Base-by-base conservation (phyloP, 2,888 invertebrate species). In the Phyllotreta cruciferae region DNA sequence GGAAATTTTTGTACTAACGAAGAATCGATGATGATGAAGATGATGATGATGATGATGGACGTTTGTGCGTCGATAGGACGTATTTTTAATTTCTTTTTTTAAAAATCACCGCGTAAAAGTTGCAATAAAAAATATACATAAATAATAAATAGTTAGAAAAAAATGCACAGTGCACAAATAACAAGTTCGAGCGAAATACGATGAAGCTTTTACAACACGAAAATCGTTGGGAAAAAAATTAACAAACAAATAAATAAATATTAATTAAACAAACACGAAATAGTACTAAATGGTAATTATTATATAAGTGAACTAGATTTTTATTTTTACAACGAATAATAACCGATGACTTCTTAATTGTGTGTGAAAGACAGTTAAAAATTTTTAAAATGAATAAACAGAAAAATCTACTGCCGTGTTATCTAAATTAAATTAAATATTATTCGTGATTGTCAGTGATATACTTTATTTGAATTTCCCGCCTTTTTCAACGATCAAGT, bases 271-370 rank as follows among this genome's bases (percentile, higher is more conserved):
- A 24, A 24, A 24, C 24, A 24, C 24, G 24, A 24, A 24, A 24
- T 24, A 24, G 24, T 60, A n/a, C 60, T 50, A 64, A 68, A 71
- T 24, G 68, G 71, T 73, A 49, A 66, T n/a, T n/a, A n/a, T n/a
- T n/a, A n/a, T n/a, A n/a, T 56, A 74, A 77, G 78, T 78, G 78
- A 78, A 78, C 76, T 78, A 78, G 75, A 78, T 78, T 78, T 24
- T 75, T 75, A 75, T 75, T 75, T 75, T 75, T 75, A 75, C 75
- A 75, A 75, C 75, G 75, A 75, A 75, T 75, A 75, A 75, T 75
- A 72, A 70, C 73, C 74, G 74, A 64, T 74, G 24, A 24, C 74
- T 74, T 75, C 74, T 73, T n/a, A n/a, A n/a, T n/a, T 63, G 68
- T 69, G 68, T 62, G 64, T 66, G 60, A 67, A 64, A 47, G 60